phyloP scores from a whole-genome alignment of 2,113 vertebrate species.

The Silurus glanis region DNA sequence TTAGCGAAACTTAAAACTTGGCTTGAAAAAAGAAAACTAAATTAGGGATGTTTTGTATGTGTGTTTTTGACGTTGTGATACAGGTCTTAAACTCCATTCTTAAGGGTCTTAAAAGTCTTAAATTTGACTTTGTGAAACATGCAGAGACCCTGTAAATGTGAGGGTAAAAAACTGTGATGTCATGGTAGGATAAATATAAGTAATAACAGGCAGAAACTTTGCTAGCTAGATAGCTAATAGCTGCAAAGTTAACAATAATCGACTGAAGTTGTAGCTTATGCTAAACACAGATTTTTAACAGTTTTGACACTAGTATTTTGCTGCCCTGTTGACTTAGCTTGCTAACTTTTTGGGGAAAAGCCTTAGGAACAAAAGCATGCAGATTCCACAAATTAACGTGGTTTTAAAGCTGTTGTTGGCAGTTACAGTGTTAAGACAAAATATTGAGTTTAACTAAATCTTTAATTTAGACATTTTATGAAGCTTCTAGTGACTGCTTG shows the following conservation, averaged over 20 bases:
- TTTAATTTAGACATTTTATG: no score
- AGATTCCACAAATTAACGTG: conserved; percentile 1
- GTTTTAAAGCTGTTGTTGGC: not conserved
- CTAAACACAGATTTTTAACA: not conserved
- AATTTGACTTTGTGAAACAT: no score
- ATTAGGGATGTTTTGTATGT: no score
- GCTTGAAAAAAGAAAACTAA: no score
- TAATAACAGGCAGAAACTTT: not conserved
- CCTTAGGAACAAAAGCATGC: not conserved
- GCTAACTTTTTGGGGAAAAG: not conserved
- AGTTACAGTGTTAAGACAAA: not conserved
- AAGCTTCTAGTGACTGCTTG: no score
- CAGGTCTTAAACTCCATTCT: no score
- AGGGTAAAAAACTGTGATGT: not conserved
- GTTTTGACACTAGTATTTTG: not conserved
- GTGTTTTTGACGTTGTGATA: no score
- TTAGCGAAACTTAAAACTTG: no score
- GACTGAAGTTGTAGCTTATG: not conserved
- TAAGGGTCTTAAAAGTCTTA: no score
- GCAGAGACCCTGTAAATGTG: no score
- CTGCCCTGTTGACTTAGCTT: not conserved
- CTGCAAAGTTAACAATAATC: not conserved
- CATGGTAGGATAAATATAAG: not conserved
- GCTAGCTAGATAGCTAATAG: not conserved
- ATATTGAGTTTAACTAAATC: no score